A percentile compares a stretch with the other conserved stretches of the same genome.
Evolutionary conservation across 2,113 vertebrate genomes (phyloP).

Genomic region (Epinephelus fuscoguttatus): DNA sequence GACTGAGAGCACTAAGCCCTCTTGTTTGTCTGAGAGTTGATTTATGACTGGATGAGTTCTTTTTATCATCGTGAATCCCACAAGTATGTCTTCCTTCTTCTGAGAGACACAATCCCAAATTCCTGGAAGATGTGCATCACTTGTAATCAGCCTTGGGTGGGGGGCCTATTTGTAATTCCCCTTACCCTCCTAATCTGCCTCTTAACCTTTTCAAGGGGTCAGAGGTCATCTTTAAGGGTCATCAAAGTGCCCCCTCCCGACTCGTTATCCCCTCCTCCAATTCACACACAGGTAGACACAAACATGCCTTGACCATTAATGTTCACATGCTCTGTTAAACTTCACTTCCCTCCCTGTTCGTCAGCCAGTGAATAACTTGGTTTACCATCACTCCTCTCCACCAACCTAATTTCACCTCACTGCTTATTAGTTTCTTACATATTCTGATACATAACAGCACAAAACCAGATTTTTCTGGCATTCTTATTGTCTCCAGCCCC

Average conservation of each 20-base stretch:
- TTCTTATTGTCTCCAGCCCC: too few relatives aligned
- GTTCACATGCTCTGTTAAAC: constrained; percentile 31
- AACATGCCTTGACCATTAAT: constrained; percentile 35
- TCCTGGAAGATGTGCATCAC: constrained; percentile 62
- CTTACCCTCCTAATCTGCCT: constrained; percentile 69
- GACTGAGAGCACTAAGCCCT: too few relatives aligned
- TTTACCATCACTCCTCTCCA: neutral
- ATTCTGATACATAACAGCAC: neutral
- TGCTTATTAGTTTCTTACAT: neutral
- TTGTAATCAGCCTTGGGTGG: constrained; percentile 54
- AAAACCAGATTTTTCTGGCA: neutral
- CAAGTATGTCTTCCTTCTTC: constrained; percentile 12
- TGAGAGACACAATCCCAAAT: constrained; percentile 48
- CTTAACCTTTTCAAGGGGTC: constrained; percentile 72
- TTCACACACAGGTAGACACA: constrained; percentile 61
- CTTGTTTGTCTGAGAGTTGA: neutral
- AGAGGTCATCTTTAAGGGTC: constrained; percentile 78
- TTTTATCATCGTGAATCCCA: neutral
- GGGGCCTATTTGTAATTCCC: constrained; percentile 65
- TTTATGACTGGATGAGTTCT: neutral
- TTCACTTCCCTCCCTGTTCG: constrained; percentile 21
- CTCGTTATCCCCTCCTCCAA: constrained; percentile 54
- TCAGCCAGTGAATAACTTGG: constrained; percentile 10
- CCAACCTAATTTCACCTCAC: neutral
- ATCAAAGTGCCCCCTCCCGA: constrained; percentile 60